Base-by-base conservation (phyloP, 2,888 invertebrate species). In the Abrostola tripartita region DNA sequence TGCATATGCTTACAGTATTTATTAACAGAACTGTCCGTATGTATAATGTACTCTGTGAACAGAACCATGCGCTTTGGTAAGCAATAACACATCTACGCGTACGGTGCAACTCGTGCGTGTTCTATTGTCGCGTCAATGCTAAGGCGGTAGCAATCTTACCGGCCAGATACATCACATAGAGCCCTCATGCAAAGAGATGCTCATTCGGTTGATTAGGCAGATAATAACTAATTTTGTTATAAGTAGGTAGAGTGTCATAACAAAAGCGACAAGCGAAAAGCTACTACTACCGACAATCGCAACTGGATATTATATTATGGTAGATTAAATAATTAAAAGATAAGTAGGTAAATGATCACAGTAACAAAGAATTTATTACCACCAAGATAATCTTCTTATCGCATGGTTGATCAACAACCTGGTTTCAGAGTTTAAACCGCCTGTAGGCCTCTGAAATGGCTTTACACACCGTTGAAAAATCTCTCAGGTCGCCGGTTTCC, bases 231-330 rank as follows among this genome's bases (percentile, higher is more conserved):
- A 5, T 40, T 50, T 50, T 11, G 10, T 6, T 50, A 7, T 11
- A 56, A 49, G 47, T 61, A 56, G 52, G 47, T 61, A 69, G 55
- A 61, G 54, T 36, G 24, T 38, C 50, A 47, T 55, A 73, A 58
- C 37, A 54, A 49, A 73, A 49, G 41, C 64, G 54, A 68, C 60
- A 57, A 36, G 64, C 38, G 60, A 14, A 57, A 68, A 55, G 41
- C 54, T 61, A 50, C 65, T 51, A 65, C 44, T 68, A 14, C 74
- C 49, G 47, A n/a, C 37, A 50, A 50, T 36, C n/a, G 47, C 24
- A n/a, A 56, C 24, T 36, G 36, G 10, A 42, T 59, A 53, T 68
- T 38, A 67, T 8, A 49, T 47, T 49, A 66, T 70, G 8, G 52
- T 50, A 24, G 9, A 40, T 1, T 40, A 10, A 40, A 0, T 9